Percentiles rank a stretch among this genome's conserved stretches.
These are phyloP conservation scores for Drosophila pseudotakahashii DNA, from an alignment of 2,888 invertebrate genomes.

Conservation along the genomic window DNA sequence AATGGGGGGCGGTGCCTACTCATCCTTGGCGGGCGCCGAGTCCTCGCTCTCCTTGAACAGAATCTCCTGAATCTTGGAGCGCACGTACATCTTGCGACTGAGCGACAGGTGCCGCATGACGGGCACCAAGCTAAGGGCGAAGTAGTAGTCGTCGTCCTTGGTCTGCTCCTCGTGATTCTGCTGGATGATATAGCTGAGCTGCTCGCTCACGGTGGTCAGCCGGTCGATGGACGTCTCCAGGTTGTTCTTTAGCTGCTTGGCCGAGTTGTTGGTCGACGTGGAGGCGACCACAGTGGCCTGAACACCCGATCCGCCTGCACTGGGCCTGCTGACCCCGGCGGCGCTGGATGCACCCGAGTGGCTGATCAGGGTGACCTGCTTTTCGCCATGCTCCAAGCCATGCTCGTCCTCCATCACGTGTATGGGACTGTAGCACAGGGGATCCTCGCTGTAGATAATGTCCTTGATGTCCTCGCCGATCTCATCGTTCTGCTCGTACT, in stretches of 20 bases:
- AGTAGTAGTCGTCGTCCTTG: slow-evolving; percentile 70
- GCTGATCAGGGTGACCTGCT: slow-evolving; percentile 52
- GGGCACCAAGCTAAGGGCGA: slow-evolving; percentile 65
- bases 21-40: slow-evolving; percentile 20
- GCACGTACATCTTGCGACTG: slow-evolving; percentile 65
- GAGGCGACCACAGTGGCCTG: slow-evolving; percentile 61
- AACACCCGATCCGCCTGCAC: slow-evolving; percentile 41
- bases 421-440: slow-evolving; percentile 67
- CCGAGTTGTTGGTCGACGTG: slow-evolving; percentile 42
- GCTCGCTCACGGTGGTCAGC: slow-evolving; percentile 64
- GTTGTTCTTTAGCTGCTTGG: slow-evolving; percentile 66
- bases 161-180: slow-evolving; percentile 65
- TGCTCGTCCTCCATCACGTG: slow-evolving; percentile 69
- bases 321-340: slow-evolving; percentile 16
- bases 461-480: slow-evolving; percentile 68
- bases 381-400: slow-evolving; percentile 52
- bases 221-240: slow-evolving; percentile 67
- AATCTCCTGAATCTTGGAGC: slow-evolving; percentile 66
- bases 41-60: slow-evolving; percentile 66
- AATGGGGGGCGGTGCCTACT: slow-evolving; percentile 5
- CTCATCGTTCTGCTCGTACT: slow-evolving; percentile 68
- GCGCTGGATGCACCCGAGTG: background rate
- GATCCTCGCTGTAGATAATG: slow-evolving; percentile 68
- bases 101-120: slow-evolving; percentile 65
- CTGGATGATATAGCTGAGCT: slow-evolving; percentile 64